phyloP scores from a whole-genome alignment of 2,888 invertebrate genomes.

The Escarpia spicata region DNA sequence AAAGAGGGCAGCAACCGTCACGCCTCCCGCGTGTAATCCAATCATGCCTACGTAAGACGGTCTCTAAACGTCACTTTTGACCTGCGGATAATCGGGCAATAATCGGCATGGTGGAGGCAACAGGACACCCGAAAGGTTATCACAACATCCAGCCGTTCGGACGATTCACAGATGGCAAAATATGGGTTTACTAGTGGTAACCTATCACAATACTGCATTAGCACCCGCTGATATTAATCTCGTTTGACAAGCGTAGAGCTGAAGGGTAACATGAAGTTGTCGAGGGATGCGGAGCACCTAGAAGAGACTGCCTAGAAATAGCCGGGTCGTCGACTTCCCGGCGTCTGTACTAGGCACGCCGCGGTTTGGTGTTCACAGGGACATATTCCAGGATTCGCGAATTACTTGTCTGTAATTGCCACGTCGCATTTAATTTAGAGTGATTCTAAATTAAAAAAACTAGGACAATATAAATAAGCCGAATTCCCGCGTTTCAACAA shows the following conservation, averaged over 20 bases:
- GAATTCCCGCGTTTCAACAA: background rate
- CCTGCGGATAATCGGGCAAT: background rate
- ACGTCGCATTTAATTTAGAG: background rate
- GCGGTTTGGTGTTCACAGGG: background rate
- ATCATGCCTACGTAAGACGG: background rate
- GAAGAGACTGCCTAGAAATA: background rate
- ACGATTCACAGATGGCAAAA: background rate
- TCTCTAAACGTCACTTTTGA: background rate
- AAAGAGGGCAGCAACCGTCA: background rate
- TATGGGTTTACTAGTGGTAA: background rate
- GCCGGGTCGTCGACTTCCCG: background rate
- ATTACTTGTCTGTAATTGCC: background rate
- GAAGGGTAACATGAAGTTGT: background rate
- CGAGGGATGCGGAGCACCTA: background rate
- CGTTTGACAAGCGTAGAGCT: background rate
- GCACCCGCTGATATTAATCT: background rate
- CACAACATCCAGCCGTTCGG: background rate
- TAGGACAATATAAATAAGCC: background rate
- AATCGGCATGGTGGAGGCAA: background rate
- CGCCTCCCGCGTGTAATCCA: background rate
- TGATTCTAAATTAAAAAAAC: background rate
- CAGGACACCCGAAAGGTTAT: background rate
- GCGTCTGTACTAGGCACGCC: background rate
- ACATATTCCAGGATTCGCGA: background rate
- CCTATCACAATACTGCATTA: background rate